Conservation (phyloP, 2,888 invertebrate species). For the Cerceris ruficornis region DNA sequence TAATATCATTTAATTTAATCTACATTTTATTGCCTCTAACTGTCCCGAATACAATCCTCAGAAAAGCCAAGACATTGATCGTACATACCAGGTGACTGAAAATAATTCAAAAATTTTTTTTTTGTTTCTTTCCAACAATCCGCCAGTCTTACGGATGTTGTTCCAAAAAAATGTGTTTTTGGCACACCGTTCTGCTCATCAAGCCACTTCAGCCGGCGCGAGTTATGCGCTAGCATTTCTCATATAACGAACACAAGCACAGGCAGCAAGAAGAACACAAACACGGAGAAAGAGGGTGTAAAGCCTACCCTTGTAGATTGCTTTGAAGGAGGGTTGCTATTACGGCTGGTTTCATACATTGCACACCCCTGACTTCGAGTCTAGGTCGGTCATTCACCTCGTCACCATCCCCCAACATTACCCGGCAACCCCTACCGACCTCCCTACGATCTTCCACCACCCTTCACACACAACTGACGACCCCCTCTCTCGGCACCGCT, state of each 20-base stretch:
- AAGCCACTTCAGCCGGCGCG: conserved; percentile 38
- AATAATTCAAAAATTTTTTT: too few species aligned
- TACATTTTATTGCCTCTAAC: too few species aligned
- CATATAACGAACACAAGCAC: conserved; percentile 43
- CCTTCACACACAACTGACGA: conserved; percentile 32
- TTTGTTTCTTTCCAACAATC: too few species aligned
- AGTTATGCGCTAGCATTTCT: conserved; percentile 54
- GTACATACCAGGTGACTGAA: too few species aligned
- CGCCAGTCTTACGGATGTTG: not conserved
- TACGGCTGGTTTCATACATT: conserved; percentile 76
- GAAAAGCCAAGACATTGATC: too few species aligned
- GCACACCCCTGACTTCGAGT: conserved; percentile 81
- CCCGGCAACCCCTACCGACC: conserved; percentile 55
- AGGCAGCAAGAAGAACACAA: conserved; percentile 50
- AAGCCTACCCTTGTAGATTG: conserved; percentile 77
- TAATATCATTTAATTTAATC: too few species aligned
- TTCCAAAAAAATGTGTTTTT: conserved; percentile 46
- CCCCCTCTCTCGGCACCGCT: conserved; percentile 46
- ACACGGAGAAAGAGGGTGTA: conserved; percentile 67
- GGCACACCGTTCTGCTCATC: conserved; percentile 43
- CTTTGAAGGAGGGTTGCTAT: conserved; percentile 75
- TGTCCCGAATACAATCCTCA: too few species aligned
- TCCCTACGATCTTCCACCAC: conserved; percentile 51
- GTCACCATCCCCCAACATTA: conserved; percentile 67
- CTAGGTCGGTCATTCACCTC: conserved; percentile 82